Evolutionary conservation across 1,140 invertebrate species (phyloP).

Genomic region (Odontomachus brunneus): DNA sequence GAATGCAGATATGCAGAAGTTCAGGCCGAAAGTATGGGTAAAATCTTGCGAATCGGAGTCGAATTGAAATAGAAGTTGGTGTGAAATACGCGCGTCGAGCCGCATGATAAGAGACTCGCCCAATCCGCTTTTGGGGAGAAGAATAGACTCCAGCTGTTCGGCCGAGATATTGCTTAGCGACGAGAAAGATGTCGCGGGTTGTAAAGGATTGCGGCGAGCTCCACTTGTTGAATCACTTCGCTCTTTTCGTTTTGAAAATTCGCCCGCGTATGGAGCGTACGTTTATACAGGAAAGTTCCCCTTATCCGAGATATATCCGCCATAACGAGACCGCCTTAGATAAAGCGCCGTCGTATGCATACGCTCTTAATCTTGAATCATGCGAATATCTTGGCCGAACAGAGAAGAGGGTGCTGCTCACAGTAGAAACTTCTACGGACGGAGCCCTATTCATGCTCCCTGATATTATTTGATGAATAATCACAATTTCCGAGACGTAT

Average conservation of each 20-base stretch:
- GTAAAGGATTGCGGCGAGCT: slow-evolving; percentile 52
- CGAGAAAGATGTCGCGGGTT: slow-evolving; percentile 57
- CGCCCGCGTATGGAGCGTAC: background rate
- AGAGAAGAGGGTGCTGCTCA: too few relatives aligned
- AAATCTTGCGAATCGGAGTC: too few relatives aligned
- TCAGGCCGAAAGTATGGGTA: too few relatives aligned
- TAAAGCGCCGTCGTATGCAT: slow-evolving; percentile 9
- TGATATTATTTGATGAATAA: too few relatives aligned
- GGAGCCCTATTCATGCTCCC: too few relatives aligned
- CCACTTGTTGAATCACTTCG: slow-evolving; percentile 56
- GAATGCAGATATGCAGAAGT: too few relatives aligned
- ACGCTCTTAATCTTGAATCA: background rate
- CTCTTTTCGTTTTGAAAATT: slow-evolving; percentile 58
- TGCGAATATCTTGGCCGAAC: too few relatives aligned
- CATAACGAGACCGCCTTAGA: slow-evolving; percentile 21
- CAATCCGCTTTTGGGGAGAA: slow-evolving; percentile 55
- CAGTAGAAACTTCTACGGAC: too few relatives aligned
- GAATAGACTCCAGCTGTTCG: slow-evolving; percentile 51
- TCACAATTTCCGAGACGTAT: too few relatives aligned
- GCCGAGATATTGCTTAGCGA: slow-evolving; percentile 60
- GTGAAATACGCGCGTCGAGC: slow-evolving; percentile 51
- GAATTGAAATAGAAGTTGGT: slow-evolving; percentile 49
- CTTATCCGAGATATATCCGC: slow-evolving; percentile 23
- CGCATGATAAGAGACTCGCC: slow-evolving; percentile 56
- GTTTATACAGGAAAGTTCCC: slow-evolving; percentile 15